Conservation (phyloP, 2,113 vertebrate genomes). For the Actenoides lindsayi region DNA sequence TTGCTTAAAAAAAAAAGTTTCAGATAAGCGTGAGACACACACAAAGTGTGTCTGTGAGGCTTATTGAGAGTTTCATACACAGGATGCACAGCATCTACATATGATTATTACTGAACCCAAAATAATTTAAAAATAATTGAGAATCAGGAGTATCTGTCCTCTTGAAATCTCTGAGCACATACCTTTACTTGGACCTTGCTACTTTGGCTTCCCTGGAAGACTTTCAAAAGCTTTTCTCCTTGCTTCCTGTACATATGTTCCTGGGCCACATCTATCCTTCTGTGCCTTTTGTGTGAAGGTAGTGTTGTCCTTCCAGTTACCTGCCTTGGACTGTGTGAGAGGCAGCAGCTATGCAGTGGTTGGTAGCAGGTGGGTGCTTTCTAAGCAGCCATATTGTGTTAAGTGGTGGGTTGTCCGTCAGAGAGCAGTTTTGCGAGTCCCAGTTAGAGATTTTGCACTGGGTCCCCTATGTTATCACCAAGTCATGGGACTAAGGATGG, state of each 20-base stretch:
- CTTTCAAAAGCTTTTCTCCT: not conserved
- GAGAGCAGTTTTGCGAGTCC: not conserved
- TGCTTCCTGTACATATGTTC: not conserved
- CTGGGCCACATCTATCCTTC: not conserved
- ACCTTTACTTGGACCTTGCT: not conserved
- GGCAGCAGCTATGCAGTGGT: not conserved
- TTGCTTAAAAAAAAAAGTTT: not conserved
- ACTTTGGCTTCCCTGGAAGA: not conserved
- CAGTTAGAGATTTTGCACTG: not conserved
- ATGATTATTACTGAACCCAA: not conserved
- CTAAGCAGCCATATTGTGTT: accelerated
- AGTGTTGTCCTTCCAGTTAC: not conserved
- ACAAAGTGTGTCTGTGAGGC: not conserved
- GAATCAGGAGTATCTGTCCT: not conserved
- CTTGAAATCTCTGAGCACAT: not conserved
- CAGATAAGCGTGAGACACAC: not conserved
- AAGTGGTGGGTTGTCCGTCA: not conserved
- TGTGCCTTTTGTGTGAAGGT: not conserved
- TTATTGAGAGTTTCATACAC: not conserved
- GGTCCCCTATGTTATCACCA: accelerated
- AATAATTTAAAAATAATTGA: not conserved
- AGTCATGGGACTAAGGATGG: not conserved
- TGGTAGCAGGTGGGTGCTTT: not conserved
- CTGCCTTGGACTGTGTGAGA: not conserved
- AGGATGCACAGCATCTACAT: not conserved